A percentile compares a stretch with the other conserved stretches of the same genome.
Evolutionary conservation across 30 jellyfish, hydroid and myxozoan genomes (phyloP).

Genomic region (Rhopilema esculentum): DNA sequence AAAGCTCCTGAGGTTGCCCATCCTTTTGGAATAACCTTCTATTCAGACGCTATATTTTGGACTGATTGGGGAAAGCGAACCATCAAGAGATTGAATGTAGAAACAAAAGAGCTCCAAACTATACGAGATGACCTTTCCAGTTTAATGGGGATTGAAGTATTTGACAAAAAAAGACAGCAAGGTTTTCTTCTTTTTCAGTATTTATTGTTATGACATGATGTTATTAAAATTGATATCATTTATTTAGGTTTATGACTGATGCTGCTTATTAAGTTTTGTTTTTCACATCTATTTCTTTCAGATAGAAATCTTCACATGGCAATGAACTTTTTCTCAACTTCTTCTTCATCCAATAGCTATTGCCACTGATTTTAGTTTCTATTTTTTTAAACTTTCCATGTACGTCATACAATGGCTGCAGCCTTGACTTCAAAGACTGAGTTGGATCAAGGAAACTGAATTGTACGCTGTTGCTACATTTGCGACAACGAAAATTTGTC

Average conservation of each 20-base stretch:
- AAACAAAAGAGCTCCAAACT: slow-evolving; percentile 24
- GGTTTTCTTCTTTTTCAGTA: slow-evolving; percentile 43
- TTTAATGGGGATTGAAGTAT: slow-evolving; percentile 89
- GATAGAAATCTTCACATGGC: no score
- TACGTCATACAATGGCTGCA: no score
- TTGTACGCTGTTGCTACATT: no score
- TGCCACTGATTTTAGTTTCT: no score
- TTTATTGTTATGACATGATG: not conserved
- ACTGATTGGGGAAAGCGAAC: slow-evolving; percentile 93
- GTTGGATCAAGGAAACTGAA: no score
- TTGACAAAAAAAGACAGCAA: slow-evolving; percentile 78
- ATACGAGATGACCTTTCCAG: slow-evolving; percentile 75
- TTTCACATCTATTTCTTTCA: no score
- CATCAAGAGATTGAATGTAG: slow-evolving; percentile 51
- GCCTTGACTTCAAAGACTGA: no score
- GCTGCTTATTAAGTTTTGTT: not conserved
- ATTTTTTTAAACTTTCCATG: no score
- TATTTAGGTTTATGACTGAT: not conserved
- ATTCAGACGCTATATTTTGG: slow-evolving; percentile 66
- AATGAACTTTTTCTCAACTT: no score
- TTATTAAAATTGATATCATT: no score
- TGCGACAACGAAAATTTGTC: no score
- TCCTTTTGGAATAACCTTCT: slow-evolving; percentile 86
- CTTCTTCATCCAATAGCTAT: no score
- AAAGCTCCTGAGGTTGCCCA: slow-evolving; percentile 49